A percentile compares a stretch with the other conserved stretches of the same genome.
Conservation (phyloP, 1,140 invertebrate genomes). For the Antheraea pernyi region DNA sequence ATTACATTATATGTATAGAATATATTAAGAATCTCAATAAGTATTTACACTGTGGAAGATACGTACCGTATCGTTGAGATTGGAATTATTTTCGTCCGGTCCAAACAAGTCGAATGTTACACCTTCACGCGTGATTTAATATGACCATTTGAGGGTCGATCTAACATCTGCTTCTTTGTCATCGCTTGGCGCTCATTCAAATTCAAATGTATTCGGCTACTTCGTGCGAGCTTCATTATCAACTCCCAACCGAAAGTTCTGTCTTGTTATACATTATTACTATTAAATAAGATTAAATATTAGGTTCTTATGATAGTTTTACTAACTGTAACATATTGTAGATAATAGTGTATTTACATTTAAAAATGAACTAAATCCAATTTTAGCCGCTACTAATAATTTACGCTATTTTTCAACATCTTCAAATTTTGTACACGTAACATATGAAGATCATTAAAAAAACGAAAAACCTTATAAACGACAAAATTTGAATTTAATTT, state of each 20-base stretch:
- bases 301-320: no score
- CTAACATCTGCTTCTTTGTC: conserved; percentile 43
- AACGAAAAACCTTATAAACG: no score
- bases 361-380: no score
- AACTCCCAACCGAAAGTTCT: conserved; percentile 2
- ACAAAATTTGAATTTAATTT: no score
- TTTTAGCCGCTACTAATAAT: no score
- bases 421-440: no score
- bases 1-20: background rate
- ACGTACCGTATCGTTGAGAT: background rate
- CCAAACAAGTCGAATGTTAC: conserved; percentile 21
- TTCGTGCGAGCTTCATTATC: conserved; percentile 7
- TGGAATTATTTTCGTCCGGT: conserved; percentile 7
- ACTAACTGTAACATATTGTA: no score
- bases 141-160: conserved; percentile 54
- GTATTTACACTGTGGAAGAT: background rate
- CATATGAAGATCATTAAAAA: no score
- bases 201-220: conserved; percentile 46
- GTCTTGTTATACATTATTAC: conserved; percentile 7
- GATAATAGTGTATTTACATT: no score
- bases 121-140: conserved; percentile 66
- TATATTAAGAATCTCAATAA: background rate
- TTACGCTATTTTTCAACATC: no score
- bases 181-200: conserved; percentile 59
- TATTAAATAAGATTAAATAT: background rate